phyloP scores from a whole-genome alignment of 2,888 invertebrate species.

The Limnephilus rhombicus region DNA sequence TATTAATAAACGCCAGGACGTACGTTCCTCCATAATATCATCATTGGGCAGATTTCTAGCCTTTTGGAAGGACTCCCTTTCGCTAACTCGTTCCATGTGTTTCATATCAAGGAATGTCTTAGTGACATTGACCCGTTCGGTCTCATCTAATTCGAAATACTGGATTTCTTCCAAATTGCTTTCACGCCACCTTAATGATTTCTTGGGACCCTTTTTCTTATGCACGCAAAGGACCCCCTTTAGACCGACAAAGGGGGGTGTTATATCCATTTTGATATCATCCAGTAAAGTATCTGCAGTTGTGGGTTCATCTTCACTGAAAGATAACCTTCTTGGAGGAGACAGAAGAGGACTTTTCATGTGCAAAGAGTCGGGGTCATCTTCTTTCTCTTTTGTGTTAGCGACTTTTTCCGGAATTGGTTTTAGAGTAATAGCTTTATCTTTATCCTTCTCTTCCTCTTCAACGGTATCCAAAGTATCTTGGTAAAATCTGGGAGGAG shows the following conservation, averaged over 20 bases:
- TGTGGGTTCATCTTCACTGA: constrained; percentile 70
- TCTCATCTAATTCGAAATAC: constrained; percentile 97
- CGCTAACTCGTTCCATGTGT: constrained; percentile 90
- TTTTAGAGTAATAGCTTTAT: constrained; percentile 69
- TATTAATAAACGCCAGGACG: constrained; percentile 85
- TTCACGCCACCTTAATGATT: constrained; percentile 90
- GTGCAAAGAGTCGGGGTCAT: constrained; percentile 68
- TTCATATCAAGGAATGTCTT: constrained; percentile 95
- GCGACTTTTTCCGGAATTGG: constrained; percentile 70
- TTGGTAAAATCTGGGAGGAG: constrained; percentile 90
- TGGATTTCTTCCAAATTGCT: constrained; percentile 87
- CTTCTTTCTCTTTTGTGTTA: constrained; percentile 69
- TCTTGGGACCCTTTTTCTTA: constrained; percentile 87
- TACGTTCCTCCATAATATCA: constrained; percentile 90
- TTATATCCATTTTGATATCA: constrained; percentile 66
- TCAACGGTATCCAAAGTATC: constrained; percentile 88
- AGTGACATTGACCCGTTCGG: constrained; percentile 96
- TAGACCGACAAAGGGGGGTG: constrained; percentile 74
- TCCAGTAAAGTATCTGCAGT: constrained; percentile 27
- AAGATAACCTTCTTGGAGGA: constrained; percentile 37
- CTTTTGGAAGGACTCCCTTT: constrained; percentile 89
- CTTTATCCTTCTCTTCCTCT: constrained; percentile 79
- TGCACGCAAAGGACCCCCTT: constrained; percentile 87
- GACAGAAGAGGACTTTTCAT: constrained; percentile 61
- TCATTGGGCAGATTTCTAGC: constrained; percentile 86